Percentiles rank a stretch among this genome's conserved stretches.
These are phyloP conservation scores for Penaeus chinensis DNA, from an alignment of 1,140 invertebrate genomes.

Conservation along the genomic window DNA sequence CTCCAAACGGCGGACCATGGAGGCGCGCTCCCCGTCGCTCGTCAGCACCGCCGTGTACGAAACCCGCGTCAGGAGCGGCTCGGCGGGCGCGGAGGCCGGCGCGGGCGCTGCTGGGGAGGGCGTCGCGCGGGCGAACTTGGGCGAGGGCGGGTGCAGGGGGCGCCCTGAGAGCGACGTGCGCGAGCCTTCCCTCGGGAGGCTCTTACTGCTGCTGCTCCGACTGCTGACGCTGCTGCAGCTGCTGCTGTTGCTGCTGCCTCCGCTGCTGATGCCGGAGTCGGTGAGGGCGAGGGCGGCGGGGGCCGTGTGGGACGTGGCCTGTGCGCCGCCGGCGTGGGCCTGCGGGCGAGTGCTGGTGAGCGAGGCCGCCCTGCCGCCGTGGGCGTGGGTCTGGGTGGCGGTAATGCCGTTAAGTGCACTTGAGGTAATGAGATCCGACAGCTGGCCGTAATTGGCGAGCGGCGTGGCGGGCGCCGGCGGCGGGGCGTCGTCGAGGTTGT, in stretches of 20 bases:
- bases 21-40: conserved; percentile 25
- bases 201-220: conserved; percentile 39
- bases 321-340: background rate
- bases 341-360: background rate
- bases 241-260: conserved; percentile 30
- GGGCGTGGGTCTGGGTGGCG: conserved; percentile 8
- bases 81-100: background rate
- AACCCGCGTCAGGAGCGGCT: conserved; percentile 6
- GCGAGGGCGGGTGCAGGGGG: conserved; percentile 24
- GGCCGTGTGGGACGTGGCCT: conserved; percentile 20
- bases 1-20: conserved; percentile 8
- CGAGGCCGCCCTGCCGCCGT: conserved; percentile 25
- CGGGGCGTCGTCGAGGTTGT: conserved; percentile 38
- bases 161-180: background rate
- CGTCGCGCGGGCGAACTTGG: conserved; percentile 10
- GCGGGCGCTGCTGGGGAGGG: background rate
- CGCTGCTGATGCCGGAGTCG: conserved; percentile 43
- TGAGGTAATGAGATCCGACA: conserved; percentile 44
- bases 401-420: conserved; percentile 17
- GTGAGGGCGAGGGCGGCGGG: conserved; percentile 30
- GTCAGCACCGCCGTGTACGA: conserved; percentile 32
- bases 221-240: conserved; percentile 41
- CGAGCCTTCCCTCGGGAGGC: conserved; percentile 33
- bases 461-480: background rate
- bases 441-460: conserved; percentile 49